Evolutionary conservation across 2,888 invertebrate species (phyloP), one percentile per base, ranked within the genome.

Genomic region (Conchocele bisecta): DNA sequence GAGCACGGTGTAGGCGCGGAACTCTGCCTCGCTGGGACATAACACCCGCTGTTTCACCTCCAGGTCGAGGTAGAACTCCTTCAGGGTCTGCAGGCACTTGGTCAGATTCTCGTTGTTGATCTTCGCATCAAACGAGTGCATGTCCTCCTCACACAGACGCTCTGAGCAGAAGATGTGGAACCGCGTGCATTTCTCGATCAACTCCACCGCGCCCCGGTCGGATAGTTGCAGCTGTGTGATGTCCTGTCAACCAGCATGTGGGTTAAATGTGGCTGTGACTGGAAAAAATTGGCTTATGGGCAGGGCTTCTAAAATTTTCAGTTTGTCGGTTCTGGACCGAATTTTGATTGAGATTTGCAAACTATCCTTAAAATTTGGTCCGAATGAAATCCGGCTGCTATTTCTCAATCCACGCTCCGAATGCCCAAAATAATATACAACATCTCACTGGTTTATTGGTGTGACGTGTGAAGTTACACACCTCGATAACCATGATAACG

Each of bases 121-220:
- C 91, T 97, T 98, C 79, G 95, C 95, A 91, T 99, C 99, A 88
- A 99, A 99, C 44, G 96, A 94, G 0, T 95, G 94, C 44, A 95
- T 93, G 82, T 97, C 96, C 81, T 98, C 95, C 61, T 96, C 96
- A 33, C 97, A 96, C 1, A 99, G 93, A 0, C 97, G 93, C 35
- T 97, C 97, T 0, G 96, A 96, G 87, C 98, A 97, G 88, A 96
- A 95, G 54, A 99, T 97, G 90, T 99, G 99, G 91, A 99, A 98
- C 2, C 99, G 94, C 0, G 97, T 96, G 90, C 99, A 99, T 89
- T 97, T 97, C 90, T 99, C 99, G 2, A 98, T 94, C 63, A 99
- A 92, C 15, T 93, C 93, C 0, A 98, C 97, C 0, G 96, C 95
- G 37, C 94, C 94, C 82, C 92, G 83, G 85, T 97, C 96, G 88